Base-by-base conservation (phyloP, 2,797 vertebrate genomes). In the Fundulus diaphanus region DNA sequence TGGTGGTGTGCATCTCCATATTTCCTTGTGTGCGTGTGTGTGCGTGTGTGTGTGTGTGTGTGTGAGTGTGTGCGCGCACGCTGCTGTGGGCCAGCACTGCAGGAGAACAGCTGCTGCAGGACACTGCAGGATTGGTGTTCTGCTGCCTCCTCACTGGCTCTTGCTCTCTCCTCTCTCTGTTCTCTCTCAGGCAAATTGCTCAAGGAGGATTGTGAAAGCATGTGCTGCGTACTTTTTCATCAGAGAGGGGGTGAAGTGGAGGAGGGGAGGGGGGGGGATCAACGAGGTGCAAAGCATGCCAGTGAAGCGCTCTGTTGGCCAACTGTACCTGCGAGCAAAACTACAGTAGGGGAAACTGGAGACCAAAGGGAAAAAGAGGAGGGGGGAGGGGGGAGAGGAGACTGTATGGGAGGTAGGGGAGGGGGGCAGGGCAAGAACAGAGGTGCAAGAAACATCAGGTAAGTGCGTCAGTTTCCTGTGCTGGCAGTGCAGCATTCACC, bases 41-140 rank as follows among this genome's bases (percentile, higher is more conserved):
- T 73, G 87, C 72, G 77, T 88, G 84, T 82, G 77, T 72, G 87
- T 7, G 5, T 8, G 59, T 6, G 56, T n/a, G 70, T 16, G 54
- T 1, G 33, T 63, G 65, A 12, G 76, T 7, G 80, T 52, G 68
- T 73, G 82, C 72, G 76, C 89, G 83, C 81, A 77, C 76, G 85
- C 82, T 87, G 81, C 78, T 81, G 85, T 80, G 88, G 88, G 86
- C 89, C 90, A 69, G 90, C 91, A 94, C 94, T 96, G 94, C 94
- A 96, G 93, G 91, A 95, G 89, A 86, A 92, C 86, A 87, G 89
- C 92, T 94, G 94, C 95, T 94, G 95, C 94, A 95, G 94, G 94
- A 94, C 92, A 93, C 93, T 95, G 95, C 95, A 95, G 94, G 90
- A 92, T 90, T 86, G 86, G 90, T 92, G 90, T 61, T 92, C 84